Conservation (phyloP, 1,140 invertebrate genomes). For the Planococcus citri region DNA sequence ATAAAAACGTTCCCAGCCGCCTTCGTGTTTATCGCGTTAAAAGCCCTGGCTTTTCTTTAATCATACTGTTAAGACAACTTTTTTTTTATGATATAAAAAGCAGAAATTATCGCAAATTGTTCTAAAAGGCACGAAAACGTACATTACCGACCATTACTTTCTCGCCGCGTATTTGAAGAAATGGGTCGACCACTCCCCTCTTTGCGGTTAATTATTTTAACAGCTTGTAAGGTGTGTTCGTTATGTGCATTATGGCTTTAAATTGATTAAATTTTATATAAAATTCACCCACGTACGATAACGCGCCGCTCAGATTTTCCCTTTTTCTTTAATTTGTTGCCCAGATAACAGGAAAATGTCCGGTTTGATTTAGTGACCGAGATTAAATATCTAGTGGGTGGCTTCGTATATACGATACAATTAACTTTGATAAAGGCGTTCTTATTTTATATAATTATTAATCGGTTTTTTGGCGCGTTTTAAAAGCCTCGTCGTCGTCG, state of each 20-base stretch:
- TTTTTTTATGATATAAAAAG: not conserved
- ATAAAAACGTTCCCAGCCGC: not conserved
- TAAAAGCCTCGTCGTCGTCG: not conserved
- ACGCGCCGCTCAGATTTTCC: not conserved
- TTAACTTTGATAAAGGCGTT: not conserved
- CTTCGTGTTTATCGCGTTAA: not conserved
- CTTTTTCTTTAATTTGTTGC: not conserved
- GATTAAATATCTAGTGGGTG: not conserved
- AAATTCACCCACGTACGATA: not conserved
- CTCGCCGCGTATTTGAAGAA: not conserved
- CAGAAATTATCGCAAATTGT: not conserved
- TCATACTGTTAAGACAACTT: not conserved
- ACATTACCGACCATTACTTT: not conserved
- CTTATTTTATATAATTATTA: not conserved
- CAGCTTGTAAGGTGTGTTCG: not conserved
- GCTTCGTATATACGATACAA: not conserved
- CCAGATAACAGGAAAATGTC: not conserved
- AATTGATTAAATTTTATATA: slow-evolving; percentile 17
- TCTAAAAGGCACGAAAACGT: not conserved
- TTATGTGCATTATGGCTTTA: not conserved
- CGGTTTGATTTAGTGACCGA: not conserved
- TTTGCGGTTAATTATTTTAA: not conserved
- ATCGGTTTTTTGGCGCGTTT: not conserved
- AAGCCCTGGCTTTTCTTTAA: not conserved
- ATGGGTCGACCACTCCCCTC: not conserved